A percentile compares a stretch with the other conserved stretches of the same genome.
These are phyloP conservation scores for Lymantria monacha DNA, from an alignment of 2,888 invertebrate species.

Conservation along the genomic window DNA sequence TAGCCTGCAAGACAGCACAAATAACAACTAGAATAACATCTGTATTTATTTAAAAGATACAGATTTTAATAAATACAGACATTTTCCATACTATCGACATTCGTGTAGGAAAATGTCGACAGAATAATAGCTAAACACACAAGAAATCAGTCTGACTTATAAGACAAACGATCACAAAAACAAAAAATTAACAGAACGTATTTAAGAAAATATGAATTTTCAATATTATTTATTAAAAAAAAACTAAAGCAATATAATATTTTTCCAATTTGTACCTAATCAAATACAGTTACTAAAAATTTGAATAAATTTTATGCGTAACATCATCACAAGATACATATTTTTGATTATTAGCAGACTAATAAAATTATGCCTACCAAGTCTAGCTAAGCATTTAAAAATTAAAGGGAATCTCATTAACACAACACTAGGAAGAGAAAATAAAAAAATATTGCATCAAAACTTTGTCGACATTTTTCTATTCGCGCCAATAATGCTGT, in stretches of 20 bases:
- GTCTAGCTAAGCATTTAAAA: slow-evolving; percentile 22
- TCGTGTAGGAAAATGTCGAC: slow-evolving; percentile 17
- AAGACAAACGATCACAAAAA: slow-evolving; percentile 8
- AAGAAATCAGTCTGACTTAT: slow-evolving; percentile 30
- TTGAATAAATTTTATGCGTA: too few species aligned
- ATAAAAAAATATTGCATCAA: background rate
- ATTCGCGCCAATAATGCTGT: slow-evolving; percentile 16
- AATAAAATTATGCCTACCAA: background rate
- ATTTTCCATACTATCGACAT: slow-evolving; percentile 1
- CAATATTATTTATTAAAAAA: too few species aligned
- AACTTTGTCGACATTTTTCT: slow-evolving; percentile 17
- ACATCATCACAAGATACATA: too few species aligned
- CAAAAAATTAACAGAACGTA: background rate
- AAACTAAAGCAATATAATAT: slow-evolving; percentile 1
- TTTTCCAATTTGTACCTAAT: too few species aligned
- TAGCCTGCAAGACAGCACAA: slow-evolving; percentile 34
- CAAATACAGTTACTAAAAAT: too few species aligned
- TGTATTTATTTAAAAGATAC: slow-evolving; percentile 13
- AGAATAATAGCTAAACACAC: slow-evolving; percentile 11
- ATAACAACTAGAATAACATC: slow-evolving; percentile 16
- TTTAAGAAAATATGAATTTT: too few species aligned
- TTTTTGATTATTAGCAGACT: too few species aligned
- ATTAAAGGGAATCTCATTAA: background rate
- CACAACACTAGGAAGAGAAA: background rate
- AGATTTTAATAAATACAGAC: slow-evolving; percentile 18